Base-by-base conservation (phyloP, 2,113 vertebrate genomes). In the Dipodomys ordii region DNA sequence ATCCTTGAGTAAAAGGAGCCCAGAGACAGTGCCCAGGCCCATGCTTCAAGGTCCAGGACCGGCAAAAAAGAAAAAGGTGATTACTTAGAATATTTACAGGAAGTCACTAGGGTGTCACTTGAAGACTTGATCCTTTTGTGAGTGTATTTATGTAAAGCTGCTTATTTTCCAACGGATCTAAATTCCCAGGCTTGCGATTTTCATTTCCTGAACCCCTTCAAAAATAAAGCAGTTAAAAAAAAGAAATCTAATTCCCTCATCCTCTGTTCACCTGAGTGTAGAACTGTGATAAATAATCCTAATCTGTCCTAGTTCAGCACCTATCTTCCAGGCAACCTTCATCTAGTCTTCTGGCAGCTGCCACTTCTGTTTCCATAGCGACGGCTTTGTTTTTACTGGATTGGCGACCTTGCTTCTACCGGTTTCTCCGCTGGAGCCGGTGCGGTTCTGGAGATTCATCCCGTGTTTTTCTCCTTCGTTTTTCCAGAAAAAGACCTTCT, bases 331-430 rank as follows among this genome's bases (percentile, higher is more conserved):
- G 76, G 81, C 84, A 93, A 78, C 87, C 35, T 93, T 35, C 27
- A 8, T 44, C 65, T 13, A 30, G 25, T 53, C 67, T 67, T 64
- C 64, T n/a, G 6, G 77, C 30, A 1, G 69, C 8, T 1, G 64
- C 39, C 6, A 9, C 0, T 5, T 22, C 62, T 1, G 97, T 97
- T 96, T 90, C 95, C 73, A 86, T 97, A 84, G 93, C 68, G 44
- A 94, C 78, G 19, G 16, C 18, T 62, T 85, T 76, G 90, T 90
- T 90, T 88, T 25, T 35, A 35, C 39, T 1, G 0, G 1, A 20
- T 32, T 20, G 27, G 28, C 20, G 3, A 13, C 35, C 0, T 57
- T 57, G 53, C 53, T 57, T 57, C 53, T 57, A 57, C 53, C 53
- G 53, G 53, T 57, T 57, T 57, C 32, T 27, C 1, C 0, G 22